Evolutionary conservation across 2,797 vertebrate genomes (phyloP).

Genomic region (Danio albolineatus): DNA sequence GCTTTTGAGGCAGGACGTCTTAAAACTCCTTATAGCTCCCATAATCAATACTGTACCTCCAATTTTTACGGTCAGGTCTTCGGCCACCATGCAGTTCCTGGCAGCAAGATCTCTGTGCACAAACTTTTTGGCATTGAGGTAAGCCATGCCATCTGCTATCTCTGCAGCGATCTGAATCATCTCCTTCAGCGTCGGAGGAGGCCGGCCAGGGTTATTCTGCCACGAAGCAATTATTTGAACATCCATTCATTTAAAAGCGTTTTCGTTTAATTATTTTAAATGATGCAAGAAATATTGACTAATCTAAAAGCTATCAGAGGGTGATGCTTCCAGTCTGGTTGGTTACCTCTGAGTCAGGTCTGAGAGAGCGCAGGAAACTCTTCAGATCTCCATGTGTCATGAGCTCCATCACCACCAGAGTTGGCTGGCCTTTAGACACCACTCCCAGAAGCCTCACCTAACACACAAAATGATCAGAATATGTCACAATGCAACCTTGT

Average conservation of each 20-base stretch:
- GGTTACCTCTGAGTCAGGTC: slow-evolving; percentile 92
- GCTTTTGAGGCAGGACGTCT: neutral
- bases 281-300: neutral
- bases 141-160: slow-evolving; percentile 97
- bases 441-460: slow-evolving; percentile 96
- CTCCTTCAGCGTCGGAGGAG: slow-evolving; percentile 89
- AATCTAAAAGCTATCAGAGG: neutral
- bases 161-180: slow-evolving; percentile 97
- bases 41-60: slow-evolving; percentile 79
- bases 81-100: slow-evolving; percentile 96
- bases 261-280: neutral
- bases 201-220: slow-evolving; percentile 92
- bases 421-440: slow-evolving; percentile 96
- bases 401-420: slow-evolving; percentile 96
- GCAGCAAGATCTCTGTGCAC: slow-evolving; percentile 96
- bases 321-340: neutral
- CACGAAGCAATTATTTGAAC: slow-evolving; percentile 25
- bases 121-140: slow-evolving; percentile 96
- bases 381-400: slow-evolving; percentile 97
- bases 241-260: neutral
- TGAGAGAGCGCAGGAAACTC: slow-evolving; percentile 90
- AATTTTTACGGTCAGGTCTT: slow-evolving; percentile 94
- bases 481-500: neutral
- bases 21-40: neutral
- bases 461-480: slow-evolving; percentile 13